These are phyloP conservation scores for Pristionchus japonicus DNA, from an alignment of 2,888 invertebrate genomes.

Conservation along the genomic window DNA sequence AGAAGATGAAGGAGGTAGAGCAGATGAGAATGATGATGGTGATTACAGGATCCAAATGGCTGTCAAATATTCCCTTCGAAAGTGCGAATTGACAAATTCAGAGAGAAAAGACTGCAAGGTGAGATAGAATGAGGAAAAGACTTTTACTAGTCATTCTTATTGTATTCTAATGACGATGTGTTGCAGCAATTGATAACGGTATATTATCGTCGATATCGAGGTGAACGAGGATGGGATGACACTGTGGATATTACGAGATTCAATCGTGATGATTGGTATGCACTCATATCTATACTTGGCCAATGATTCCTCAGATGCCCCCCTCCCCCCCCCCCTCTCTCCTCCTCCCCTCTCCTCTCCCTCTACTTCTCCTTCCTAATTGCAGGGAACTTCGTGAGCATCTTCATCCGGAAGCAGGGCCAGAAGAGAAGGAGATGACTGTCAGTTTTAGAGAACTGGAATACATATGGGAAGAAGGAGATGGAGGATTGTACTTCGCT, in stretches of 20 bases:
- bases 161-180: background rate
- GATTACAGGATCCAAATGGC: slow-evolving; percentile 6
- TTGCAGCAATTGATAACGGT: slow-evolving; percentile 15
- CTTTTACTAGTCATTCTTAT: background rate
- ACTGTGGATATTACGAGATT: background rate
- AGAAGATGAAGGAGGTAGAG: background rate
- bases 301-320: too few species aligned
- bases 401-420: background rate
- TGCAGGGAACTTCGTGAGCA: background rate
- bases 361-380: background rate
- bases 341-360: too few species aligned
- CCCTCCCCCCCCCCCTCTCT: too few species aligned
- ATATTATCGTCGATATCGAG: background rate
- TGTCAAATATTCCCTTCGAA: background rate
- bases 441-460: background rate
- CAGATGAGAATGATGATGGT: background rate
- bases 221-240: background rate
- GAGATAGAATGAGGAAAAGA: background rate
- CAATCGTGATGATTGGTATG: background rate
- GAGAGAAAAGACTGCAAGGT: background rate
- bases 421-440: slow-evolving; percentile 7
- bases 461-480: background rate
- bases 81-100: background rate
- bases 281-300: too few species aligned
- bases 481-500: slow-evolving; percentile 28